Conservation (phyloP, 1,140 invertebrate species). For the Tetramorium parvispinum region DNA sequence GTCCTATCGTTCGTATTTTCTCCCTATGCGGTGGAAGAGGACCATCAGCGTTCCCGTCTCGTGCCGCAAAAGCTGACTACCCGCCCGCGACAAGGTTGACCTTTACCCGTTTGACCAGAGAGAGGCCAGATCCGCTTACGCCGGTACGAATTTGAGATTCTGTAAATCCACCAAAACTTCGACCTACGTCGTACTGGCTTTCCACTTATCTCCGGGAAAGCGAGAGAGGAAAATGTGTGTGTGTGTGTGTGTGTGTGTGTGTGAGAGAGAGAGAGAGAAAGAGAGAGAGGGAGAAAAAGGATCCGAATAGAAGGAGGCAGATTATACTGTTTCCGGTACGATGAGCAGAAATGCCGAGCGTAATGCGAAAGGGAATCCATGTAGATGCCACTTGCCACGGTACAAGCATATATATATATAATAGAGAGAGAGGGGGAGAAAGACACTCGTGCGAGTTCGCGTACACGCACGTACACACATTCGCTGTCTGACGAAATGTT, state of each 20-base stretch:
- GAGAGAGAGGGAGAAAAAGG: background rate
- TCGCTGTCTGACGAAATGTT: conserved; percentile 43
- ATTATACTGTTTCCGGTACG: conserved; percentile 59
- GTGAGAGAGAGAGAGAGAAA: background rate
- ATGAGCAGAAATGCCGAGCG: conserved; percentile 60
- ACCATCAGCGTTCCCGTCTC: conserved; percentile 16
- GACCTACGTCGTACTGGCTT: conserved; percentile 67
- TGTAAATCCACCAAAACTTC: conserved; percentile 73
- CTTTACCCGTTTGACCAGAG: conserved; percentile 72
- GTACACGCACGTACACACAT: background rate
- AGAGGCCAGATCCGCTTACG: conserved; percentile 73
- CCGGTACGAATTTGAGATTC: conserved; percentile 71
- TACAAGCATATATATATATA: too few species aligned
- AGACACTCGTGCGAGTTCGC: background rate
- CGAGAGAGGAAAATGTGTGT: background rate
- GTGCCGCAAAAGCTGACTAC: conserved; percentile 41
- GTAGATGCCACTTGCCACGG: conserved; percentile 53
- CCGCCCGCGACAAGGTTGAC: conserved; percentile 61
- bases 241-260: too few species aligned
- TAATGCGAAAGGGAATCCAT: conserved; percentile 62
- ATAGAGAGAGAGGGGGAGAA: background rate
- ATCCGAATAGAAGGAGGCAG: conserved; percentile 34
- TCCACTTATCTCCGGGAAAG: conserved; percentile 64
- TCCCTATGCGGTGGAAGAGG: background rate
- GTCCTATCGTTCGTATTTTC: conserved; percentile 63